These are phyloP conservation scores for Magallana nippona DNA, from an alignment of 2,888 invertebrate species.

Conservation along the genomic window DNA sequence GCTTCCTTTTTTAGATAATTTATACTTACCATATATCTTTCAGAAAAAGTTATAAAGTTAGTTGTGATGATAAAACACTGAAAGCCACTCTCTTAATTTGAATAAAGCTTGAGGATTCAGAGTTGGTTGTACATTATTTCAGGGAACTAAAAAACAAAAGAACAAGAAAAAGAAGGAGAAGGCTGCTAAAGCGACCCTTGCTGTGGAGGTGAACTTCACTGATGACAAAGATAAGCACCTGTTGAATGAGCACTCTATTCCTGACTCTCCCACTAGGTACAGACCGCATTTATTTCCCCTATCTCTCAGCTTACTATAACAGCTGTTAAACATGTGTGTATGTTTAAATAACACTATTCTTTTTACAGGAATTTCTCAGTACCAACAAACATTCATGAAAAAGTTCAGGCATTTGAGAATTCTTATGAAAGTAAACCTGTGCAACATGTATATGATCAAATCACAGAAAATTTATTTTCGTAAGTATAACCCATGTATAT, in stretches of 20 bases:
- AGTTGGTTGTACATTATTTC: background rate
- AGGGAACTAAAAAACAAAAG: constrained; percentile 48
- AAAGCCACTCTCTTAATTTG: background rate
- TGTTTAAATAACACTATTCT: background rate
- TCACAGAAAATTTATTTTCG: constrained; percentile 66
- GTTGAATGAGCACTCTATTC: constrained; percentile 56
- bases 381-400: constrained; percentile 52
- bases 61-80: no score
- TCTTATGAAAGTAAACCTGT: constrained; percentile 42
- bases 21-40: no score
- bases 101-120: no score
- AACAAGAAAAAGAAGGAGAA: constrained; percentile 65
- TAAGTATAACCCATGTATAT: constrained; percentile 51
- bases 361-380: constrained; percentile 52
- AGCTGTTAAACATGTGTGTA: no score
- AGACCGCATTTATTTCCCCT: background rate
- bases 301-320: background rate
- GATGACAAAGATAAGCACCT: constrained; percentile 63
- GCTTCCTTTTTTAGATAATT: no score
- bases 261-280: constrained; percentile 29
- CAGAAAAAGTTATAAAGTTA: no score
- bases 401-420: constrained; percentile 55
- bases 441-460: constrained; percentile 53
- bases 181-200: constrained; percentile 56
- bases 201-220: constrained; percentile 66